A percentile compares a stretch with the other conserved stretches of the same genome.
Evolutionary conservation across 2,888 invertebrate species (phyloP).

Genomic region (Lasioglossum malachurum): DNA sequence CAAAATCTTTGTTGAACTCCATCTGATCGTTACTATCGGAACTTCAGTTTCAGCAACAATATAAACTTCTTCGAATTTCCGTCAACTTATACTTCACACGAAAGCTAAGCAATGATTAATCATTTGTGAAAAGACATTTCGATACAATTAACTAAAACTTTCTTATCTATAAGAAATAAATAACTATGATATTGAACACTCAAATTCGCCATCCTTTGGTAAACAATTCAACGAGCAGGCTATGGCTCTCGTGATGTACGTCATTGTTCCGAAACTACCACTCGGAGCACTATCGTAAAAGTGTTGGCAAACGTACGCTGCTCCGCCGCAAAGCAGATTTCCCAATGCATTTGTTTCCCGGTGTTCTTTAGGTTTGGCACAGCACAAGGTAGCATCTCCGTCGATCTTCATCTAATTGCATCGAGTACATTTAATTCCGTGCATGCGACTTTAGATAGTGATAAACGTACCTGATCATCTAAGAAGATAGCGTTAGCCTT

Average conservation of each 20-base stretch:
- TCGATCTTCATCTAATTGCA: conserved; percentile 90
- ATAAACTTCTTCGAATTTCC: neutral
- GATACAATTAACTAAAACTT: conserved; percentile 32
- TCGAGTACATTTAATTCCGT: conserved; percentile 5
- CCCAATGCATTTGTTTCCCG: conserved; percentile 88
- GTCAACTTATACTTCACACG: conserved; percentile 9
- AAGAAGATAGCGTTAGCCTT: conserved; percentile 97
- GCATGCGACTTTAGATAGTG: conserved; percentile 35
- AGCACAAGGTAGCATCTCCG: conserved; percentile 97
- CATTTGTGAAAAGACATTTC: conserved; percentile 19
- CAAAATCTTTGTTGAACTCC: conserved; percentile 4
- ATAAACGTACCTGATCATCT: conserved; percentile 93
- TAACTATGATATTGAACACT: conserved; percentile 89
- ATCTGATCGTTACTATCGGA: neutral
- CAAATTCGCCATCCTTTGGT: conserved; percentile 91
- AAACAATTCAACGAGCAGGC: conserved; percentile 91
- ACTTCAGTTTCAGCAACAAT: neutral
- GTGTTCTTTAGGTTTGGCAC: conserved; percentile 91
- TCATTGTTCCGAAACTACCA: conserved; percentile 99
- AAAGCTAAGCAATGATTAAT: conserved; percentile 15
- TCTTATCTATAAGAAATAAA: conserved; percentile 28
- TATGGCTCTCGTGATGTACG: conserved; percentile 95
- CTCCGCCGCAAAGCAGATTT: conserved; percentile 94
- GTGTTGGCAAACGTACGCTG: conserved; percentile 97
- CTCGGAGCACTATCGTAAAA: conserved; percentile 99